Base-by-base conservation (phyloP, 64 coral and sea anemone species). In the Acropora yongei region DNA sequence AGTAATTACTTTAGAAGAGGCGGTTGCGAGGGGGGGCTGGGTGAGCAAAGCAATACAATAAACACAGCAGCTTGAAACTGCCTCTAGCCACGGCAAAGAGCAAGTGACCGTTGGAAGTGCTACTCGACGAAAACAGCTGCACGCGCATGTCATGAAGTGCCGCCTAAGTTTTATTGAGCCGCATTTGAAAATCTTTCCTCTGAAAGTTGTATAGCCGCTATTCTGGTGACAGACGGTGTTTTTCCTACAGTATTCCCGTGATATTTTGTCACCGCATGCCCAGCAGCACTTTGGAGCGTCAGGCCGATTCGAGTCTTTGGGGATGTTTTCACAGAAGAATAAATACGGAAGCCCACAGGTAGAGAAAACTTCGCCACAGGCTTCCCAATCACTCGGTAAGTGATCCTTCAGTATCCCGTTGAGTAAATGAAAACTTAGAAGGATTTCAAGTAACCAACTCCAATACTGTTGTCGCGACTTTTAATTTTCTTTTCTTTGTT, bases 251-350 rank as follows among this genome's bases (percentile, higher is more conserved):
- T 44, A 71, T 58, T 39, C 87, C 45, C 75, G 83, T 82, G 87
- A 94, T 45, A 87, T 53, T 10, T 47, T 93, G 68, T 94, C 95
- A 40, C 95, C 95, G 13, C 95, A 97, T 12, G 92, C 92, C 1
- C 92, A 94, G 71, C 95, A 97, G 72, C 83, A 97, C 45, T 50
- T 94, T 0, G 95, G 95, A 3, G 92, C 95, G 2, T 97, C 95
- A 41, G 92, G 83, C 8, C 91, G 93, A 41, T 90, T 94, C 11
- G 90, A 93, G 46, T 93, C 91, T 13, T 69, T 78, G 14, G 67
- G 90, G 68, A 12, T 90, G 75, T 93, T 83, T 74, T 63, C 78
- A 30, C 71, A 93, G 19, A 93, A 80, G 19, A 80, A 83, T 60
- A 61, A 45, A 79, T 79, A 89, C 18, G 87, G 57, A 57, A 50